Evolutionary conservation across 30 jellyfish, hydroid and myxozoan genomes (phyloP).

Genomic region (Clytia hemisphaerica): DNA sequence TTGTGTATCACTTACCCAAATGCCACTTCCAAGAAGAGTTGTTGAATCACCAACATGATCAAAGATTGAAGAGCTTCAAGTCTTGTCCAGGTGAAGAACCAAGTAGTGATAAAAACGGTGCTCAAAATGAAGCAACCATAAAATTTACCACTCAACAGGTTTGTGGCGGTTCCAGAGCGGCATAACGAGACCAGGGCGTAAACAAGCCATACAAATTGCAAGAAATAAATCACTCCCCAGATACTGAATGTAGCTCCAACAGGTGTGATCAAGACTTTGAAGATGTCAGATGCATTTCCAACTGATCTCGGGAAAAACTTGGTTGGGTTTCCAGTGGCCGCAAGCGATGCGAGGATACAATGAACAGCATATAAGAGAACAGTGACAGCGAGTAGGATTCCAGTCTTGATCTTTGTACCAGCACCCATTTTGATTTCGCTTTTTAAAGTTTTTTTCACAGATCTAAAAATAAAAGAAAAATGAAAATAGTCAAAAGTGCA

Average conservation of each 20-base stretch:
- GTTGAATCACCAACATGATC: constrained; percentile 38
- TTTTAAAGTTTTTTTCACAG: no score
- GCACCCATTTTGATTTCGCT: no score
- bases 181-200: constrained; percentile 37
- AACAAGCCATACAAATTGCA: constrained; percentile 51
- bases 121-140: constrained; percentile 37
- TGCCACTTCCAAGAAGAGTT: constrained; percentile 32
- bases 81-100: constrained; percentile 69
- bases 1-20: no score
- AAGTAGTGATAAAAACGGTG: constrained; percentile 21
- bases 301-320: constrained; percentile 49
- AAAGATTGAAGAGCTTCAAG: constrained; percentile 45
- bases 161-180: constrained; percentile 51
- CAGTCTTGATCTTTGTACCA: no score
- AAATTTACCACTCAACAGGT: constrained; percentile 42
- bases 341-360: no score
- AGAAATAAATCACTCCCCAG: constrained; percentile 63
- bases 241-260: constrained; percentile 54
- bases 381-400: no score
- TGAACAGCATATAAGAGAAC: no score
- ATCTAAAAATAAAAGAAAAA: no score
- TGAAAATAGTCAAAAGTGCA: no score
- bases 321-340: constrained; percentile 18
- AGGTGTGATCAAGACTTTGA: constrained; percentile 44
- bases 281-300: constrained; percentile 45